Percentiles rank a stretch among this genome's conserved stretches.
phyloP scores from a whole-genome alignment of 1,140 invertebrate species.

The Halictus rubicundus region DNA sequence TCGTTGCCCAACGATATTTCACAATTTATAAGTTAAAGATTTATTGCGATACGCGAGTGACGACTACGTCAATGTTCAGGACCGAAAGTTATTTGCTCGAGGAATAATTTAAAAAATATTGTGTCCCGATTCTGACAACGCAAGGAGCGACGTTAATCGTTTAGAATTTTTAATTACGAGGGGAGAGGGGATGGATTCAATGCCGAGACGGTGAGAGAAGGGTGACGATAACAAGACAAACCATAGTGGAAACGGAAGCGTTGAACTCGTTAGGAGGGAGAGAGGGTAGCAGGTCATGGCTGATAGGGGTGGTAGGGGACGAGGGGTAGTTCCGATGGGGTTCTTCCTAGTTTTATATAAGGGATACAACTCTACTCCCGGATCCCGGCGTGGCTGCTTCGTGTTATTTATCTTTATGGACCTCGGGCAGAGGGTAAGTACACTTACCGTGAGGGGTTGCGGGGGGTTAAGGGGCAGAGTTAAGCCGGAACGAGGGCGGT shows the following conservation, averaged over 20 bases:
- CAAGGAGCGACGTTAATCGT: too few relatives aligned
- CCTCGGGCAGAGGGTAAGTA: conserved; percentile 81
- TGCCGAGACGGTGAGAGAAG: not conserved
- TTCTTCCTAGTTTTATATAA: conserved; percentile 53
- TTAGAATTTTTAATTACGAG: too few relatives aligned
- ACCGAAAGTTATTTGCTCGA: too few relatives aligned
- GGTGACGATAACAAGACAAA: conserved; percentile 34
- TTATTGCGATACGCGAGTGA: too few relatives aligned
- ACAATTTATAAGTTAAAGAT: too few relatives aligned
- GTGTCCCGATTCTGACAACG: too few relatives aligned
- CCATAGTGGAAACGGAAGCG: conserved; percentile 42
- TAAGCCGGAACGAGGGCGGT: conserved; percentile 75
- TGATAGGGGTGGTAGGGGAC: conserved; percentile 21
- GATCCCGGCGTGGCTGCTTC: conserved; percentile 58
- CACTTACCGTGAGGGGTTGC: conserved; percentile 71
- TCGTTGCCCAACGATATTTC: too few relatives aligned
- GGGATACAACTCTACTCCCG: conserved; percentile 52
- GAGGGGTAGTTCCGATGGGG: conserved; percentile 44
- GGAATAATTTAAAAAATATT: too few relatives aligned
- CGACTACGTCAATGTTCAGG: too few relatives aligned
- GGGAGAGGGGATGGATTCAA: not conserved
- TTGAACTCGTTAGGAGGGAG: conserved; percentile 37
- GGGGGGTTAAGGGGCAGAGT: conserved; percentile 63
- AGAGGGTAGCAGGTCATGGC: conserved; percentile 1
- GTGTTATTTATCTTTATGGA: conserved; percentile 81